These are phyloP conservation scores for Rhineura floridana DNA, from an alignment of 2,113 vertebrate species.

Conservation along the genomic window DNA sequence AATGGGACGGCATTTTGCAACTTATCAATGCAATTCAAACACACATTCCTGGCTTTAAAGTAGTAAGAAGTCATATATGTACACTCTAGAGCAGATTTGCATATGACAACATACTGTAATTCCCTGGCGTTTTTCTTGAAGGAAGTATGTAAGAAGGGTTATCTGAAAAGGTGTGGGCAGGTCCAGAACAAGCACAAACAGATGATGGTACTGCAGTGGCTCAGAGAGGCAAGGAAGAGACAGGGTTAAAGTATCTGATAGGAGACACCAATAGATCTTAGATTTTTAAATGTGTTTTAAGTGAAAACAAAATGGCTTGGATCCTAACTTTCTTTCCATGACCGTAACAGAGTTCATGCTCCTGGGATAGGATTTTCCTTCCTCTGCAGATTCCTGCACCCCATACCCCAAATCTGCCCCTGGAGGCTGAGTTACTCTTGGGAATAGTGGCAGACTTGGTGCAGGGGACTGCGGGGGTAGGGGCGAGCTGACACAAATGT, in stretches of 20 bases:
- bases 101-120: slow-evolving; percentile 30
- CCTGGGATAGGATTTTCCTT: background rate
- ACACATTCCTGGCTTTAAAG: slow-evolving; percentile 71
- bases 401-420: background rate
- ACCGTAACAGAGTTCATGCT: background rate
- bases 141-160: slow-evolving; percentile 1
- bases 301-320: background rate
- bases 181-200: slow-evolving; percentile 40
- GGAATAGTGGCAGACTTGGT: background rate
- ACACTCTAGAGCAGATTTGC: slow-evolving; percentile 55
- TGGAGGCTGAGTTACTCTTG: background rate
- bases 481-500: background rate
- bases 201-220: background rate
- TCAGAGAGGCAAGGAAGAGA: slow-evolving; percentile 27
- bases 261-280: slow-evolving; percentile 56
- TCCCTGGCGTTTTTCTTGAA: slow-evolving; percentile 37
- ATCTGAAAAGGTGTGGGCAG: slow-evolving; percentile 22
- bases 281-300: background rate
- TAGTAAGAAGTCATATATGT: slow-evolving; percentile 55
- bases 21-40: slow-evolving; percentile 75
- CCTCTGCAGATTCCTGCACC: too few species aligned
- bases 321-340: background rate
- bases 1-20: slow-evolving; percentile 68
- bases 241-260: background rate
- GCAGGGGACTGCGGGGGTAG: background rate